Base-by-base conservation (phyloP, 2,797 vertebrate genomes). In the Alfaro cultratus region DNA sequence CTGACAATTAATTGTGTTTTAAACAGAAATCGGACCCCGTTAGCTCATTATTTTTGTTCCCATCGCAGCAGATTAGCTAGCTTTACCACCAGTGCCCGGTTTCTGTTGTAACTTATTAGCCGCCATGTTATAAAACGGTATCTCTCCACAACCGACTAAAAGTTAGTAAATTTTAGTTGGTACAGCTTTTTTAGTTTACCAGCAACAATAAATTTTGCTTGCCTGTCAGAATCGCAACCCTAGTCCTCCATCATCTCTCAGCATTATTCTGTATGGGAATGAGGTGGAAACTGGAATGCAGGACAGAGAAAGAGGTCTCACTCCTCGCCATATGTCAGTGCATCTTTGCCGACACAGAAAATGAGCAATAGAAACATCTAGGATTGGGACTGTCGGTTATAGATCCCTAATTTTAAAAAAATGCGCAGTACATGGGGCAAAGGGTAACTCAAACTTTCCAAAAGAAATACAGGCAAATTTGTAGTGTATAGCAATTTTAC, bases 191-290 rank as follows among this genome's bases (percentile, higher is more conserved):
- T 80, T 2, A 46, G 83, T 87, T 88, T 83, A 91, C 87, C 86
- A n/a, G 51, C 51, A 75, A 64, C 74, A 41, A 57, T 71, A 81
- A 68, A 75, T 84, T 82, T 80, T 31, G 53, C 6, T 79, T 7
- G 71, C 80, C 41, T 39, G 15, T 83, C 79, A 4, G 74, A 29
- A 80, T 57, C 46, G 75, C 79, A 86, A 79, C 73, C 47, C 12
- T 7, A 64, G 18, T 83, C 85, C 47, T 83, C 85, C 89, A 89
- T 91, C 91, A 74, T 73, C 80, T 68, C 67, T 12, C 29, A 31
- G 26, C 78, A 79, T 62, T 78, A n/a, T 71, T 47, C 80, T 82
- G 45, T 49, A 9, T 9, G 9, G 51, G 75, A 10, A 46, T 46
- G 18, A 49, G 62, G 49, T 0, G n/a, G 13, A 53, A 26, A 53